Conservation (phyloP, 2,797 vertebrate genomes). For the Cyprinella venusta region DNA sequence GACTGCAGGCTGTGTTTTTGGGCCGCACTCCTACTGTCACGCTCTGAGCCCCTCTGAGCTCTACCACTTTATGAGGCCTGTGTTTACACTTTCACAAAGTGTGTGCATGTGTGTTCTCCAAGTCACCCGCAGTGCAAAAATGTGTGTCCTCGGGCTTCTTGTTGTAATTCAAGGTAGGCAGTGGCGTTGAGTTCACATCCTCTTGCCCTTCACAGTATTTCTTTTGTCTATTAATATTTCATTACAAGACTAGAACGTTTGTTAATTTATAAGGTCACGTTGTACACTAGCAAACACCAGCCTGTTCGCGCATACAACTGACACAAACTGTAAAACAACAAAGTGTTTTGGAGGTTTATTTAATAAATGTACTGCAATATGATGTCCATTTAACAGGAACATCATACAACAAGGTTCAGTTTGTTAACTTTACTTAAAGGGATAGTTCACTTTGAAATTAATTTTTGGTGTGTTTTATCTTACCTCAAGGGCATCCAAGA, state of each 20-base stretch:
- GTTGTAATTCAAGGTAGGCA: constrained; percentile 31
- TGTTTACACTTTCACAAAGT: constrained; percentile 16
- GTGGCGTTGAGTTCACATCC: constrained; percentile 12
- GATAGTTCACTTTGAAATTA: no score
- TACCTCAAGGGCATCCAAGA: no score
- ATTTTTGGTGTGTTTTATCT: no score
- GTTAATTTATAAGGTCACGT: neutral
- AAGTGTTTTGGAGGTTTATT: neutral
- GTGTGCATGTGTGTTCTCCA: constrained; percentile 57
- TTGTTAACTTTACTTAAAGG: neutral
- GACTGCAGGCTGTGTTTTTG: constrained; percentile 23
- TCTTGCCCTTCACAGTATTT: neutral
- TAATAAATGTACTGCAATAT: neutral
- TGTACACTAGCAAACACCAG: neutral
- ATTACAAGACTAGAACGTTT: neutral
- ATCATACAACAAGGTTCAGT: neutral
- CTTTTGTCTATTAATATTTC: constrained; percentile 26
- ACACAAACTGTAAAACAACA: neutral
- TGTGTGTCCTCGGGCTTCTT: neutral
- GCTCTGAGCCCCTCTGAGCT: neutral
- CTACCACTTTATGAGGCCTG: constrained; percentile 8
- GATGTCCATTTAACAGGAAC: neutral
- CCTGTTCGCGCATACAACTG: neutral
- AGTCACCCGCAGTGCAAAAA: constrained; percentile 32
- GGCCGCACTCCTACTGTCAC: neutral